Conservation (phyloP, 2,888 invertebrate genomes). For the Agrochola macilenta region DNA sequence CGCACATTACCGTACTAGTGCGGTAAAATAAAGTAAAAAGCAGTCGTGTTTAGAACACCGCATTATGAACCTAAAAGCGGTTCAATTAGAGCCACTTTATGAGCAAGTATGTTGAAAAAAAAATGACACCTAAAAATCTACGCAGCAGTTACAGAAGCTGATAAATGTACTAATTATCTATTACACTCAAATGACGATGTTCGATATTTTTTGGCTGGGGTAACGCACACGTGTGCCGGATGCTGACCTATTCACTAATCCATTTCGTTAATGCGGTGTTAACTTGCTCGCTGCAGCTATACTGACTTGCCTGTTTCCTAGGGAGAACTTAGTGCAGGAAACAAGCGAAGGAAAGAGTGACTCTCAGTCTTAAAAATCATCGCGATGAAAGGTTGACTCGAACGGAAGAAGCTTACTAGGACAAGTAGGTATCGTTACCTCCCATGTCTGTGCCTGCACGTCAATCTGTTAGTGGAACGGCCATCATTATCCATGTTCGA, state of each 20-base stretch:
- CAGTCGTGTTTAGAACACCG: no score
- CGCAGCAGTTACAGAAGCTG: no score
- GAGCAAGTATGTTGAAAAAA: no score
- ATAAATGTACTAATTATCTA: no score
- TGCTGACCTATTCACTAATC: background rate
- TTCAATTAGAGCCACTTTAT: no score
- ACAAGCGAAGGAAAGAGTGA: background rate
- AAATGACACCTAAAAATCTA: no score
- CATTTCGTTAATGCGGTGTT: background rate
- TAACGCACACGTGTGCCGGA: no score
- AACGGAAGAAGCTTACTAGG: background rate
- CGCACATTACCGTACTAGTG: no score
- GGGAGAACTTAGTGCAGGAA: background rate
- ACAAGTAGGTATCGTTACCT: background rate
- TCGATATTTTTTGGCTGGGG: no score
- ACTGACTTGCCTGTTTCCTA: background rate
- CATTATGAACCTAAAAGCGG: no score
- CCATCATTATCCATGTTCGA: background rate
- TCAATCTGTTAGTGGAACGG: background rate
- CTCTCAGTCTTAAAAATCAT: background rate
- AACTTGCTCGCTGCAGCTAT: background rate
- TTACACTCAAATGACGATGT: no score
- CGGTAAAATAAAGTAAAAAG: no score
- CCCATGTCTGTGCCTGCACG: background rate
- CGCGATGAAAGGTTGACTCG: background rate